Conservation (phyloP, 2,797 vertebrate species). For the Enteromius paludinosus region DNA sequence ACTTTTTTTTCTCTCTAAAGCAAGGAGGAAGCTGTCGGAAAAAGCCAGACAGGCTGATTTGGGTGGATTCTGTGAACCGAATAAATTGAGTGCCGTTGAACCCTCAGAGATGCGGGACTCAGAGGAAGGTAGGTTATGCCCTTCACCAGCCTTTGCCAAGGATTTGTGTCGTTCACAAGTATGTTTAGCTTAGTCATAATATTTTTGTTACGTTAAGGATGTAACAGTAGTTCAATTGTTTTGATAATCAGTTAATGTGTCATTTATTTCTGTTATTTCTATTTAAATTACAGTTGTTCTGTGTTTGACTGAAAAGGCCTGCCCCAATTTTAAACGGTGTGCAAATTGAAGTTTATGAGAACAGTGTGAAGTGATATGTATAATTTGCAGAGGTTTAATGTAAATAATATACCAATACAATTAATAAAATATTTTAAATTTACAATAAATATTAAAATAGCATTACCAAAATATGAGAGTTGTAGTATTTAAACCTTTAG, state of each 20-base stretch:
- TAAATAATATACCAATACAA: not conserved
- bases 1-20: conserved; percentile 65
- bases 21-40: conserved; percentile 76
- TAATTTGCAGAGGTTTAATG: not conserved
- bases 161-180: conserved; percentile 1
- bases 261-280: not conserved
- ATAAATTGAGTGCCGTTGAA: conserved; percentile 76
- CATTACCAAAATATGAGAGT: not conserved
- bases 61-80: conserved; percentile 71
- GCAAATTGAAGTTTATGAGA: not conserved
- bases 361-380: not conserved
- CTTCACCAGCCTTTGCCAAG: not conserved
- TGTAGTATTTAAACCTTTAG: not conserved
- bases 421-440: too few relatives aligned
- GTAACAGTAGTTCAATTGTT: not conserved
- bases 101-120: conserved; percentile 88
- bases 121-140: conserved; percentile 78
- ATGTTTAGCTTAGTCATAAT: not conserved
- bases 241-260: not conserved
- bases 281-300: not conserved
- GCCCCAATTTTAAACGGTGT: not conserved
- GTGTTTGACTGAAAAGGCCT: not conserved
- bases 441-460: too few relatives aligned
- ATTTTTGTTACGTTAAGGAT: not conserved
- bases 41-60: conserved; percentile 75